Evolutionary conservation across 2,113 vertebrate species (phyloP).

Genomic region (Oncorhynchus kisutch): DNA sequence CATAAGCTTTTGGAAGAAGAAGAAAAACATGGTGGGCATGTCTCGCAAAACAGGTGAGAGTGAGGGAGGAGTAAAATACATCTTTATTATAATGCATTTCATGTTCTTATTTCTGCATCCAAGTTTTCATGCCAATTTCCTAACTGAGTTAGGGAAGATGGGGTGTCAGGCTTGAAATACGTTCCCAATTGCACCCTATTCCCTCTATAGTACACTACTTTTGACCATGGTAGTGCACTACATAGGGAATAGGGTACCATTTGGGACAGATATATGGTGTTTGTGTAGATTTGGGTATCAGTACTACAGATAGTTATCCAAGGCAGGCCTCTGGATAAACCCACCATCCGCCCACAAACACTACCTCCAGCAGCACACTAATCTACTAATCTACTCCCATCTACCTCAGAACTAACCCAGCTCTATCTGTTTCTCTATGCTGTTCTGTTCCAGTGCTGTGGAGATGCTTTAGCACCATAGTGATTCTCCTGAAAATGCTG

Average conservation of each 20-base stretch:
- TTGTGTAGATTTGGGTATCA: not conserved
- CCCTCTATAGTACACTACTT: too few species aligned
- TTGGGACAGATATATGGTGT: not conserved
- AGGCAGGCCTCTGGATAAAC: not conserved
- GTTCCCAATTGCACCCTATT: too few species aligned
- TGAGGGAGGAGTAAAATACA: not conserved
- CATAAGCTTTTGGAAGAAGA: conserved; percentile 93
- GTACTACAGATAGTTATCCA: not conserved
- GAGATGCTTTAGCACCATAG: conserved; percentile 90
- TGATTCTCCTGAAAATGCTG: conserved; percentile 92
- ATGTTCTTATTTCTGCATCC: not conserved
- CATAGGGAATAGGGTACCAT: not conserved
- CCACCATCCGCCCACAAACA: not conserved
- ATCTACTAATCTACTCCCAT: not conserved
- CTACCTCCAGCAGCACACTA: not conserved
- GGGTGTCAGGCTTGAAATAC: too few species aligned
- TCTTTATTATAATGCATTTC: not conserved
- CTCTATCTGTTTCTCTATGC: conserved; percentile 1
- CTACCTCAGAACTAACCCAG: not conserved
- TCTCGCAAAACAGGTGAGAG: conserved; percentile 89
- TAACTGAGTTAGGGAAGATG: too few species aligned
- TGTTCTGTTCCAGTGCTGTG: conserved; percentile 80
- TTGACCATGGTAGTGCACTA: too few species aligned
- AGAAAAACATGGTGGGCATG: conserved; percentile 92
- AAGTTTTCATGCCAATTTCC: too few species aligned